Base-by-base conservation (phyloP, 2,797 vertebrate genomes). In the Sus cebifrons region DNA sequence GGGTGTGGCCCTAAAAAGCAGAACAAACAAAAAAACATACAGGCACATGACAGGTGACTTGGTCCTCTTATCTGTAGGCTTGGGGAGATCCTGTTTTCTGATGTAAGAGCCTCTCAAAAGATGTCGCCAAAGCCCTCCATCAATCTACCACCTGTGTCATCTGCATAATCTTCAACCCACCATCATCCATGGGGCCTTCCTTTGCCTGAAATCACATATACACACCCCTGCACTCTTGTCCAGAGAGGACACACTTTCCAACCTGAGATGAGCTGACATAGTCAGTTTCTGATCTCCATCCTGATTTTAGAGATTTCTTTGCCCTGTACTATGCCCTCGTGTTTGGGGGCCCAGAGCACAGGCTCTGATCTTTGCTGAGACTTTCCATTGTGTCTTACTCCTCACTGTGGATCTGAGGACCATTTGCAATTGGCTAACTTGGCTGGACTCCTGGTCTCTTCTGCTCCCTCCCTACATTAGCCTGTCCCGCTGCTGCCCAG, bases 91-190 rank as follows among this genome's bases (percentile, higher is more conserved):
- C 12, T 44, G 18, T 81, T 86, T 60, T 49, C 4, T 54, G 9
- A 54, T 20, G 18, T 18, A 87, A 70, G 40, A 91, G 17, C 2
- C 16, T 60, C 49, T 95, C 54, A 83, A 68, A 88, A 90, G 82
- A 83, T 1, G 1, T 0, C 86, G 74, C 21, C 29, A 27, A 40
- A 82, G 36, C 16, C 18, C 70, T 74, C 18, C 16, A 2, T 23
- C 40, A 23, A 5, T n/a, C n/a, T 36, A 7, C n/a, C n/a, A 27
- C 52, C 44, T 29, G 56, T 21, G 23, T 5, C 23, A 65, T 7
- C 20, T 29, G 32, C 44, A 1, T 17, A 6, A 27, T 8, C 18
- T 44, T 6, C 15, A 7, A 15, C 49, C 44, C 40, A 65, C 17
- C 17, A 40, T 36, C 29, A 52, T 18, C 18, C 20, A 12, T 0